A percentile compares a stretch with the other conserved stretches of the same genome.
phyloP scores from a whole-genome alignment of 2,113 vertebrate genomes.

The Protomyctophum bolini region DNA sequence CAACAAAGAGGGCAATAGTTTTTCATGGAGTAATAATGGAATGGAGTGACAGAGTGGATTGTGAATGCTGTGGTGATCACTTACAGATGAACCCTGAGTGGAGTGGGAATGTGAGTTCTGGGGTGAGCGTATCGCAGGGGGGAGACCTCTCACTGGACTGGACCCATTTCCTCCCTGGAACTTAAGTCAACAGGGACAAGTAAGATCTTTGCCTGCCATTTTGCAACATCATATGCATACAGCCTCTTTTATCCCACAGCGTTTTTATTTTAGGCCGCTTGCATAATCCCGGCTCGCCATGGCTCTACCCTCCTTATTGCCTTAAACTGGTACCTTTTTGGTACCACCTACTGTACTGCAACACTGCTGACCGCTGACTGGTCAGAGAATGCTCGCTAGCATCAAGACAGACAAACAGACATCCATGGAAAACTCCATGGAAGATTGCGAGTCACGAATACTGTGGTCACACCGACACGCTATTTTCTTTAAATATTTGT shows the following conservation, averaged over 20 bases:
- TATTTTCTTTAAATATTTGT: too few species aligned
- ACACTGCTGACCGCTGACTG: too few species aligned
- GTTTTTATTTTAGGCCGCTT: conserved; percentile 11
- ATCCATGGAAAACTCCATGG: too few species aligned
- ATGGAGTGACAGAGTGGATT: background rate
- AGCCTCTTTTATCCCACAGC: conserved; percentile 1
- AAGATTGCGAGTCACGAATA: too few species aligned
- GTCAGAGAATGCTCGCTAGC: too few species aligned
- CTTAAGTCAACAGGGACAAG: conserved; percentile 66
- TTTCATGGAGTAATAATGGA: background rate
- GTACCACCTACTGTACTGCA: too few species aligned
- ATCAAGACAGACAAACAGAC: too few species aligned
- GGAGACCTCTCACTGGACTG: conserved; percentile 94
- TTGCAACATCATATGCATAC: conserved; percentile 11
- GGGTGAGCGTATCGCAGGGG: conserved; percentile 92
- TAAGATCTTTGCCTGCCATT: conserved; percentile 15
- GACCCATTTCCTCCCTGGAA: conserved; percentile 97
- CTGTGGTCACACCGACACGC: too few species aligned
- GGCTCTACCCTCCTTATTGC: too few species aligned
- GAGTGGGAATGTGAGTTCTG: conserved; percentile 98
- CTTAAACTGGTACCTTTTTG: too few species aligned
- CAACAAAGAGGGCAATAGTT: conserved; percentile 44
- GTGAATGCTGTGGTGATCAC: conserved; percentile 49
- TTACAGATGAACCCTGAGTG: conserved; percentile 90
- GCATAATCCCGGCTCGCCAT: too few species aligned